phyloP scores from a whole-genome alignment of 2,888 invertebrate species.

The Synanthedon andrenaeformis region DNA sequence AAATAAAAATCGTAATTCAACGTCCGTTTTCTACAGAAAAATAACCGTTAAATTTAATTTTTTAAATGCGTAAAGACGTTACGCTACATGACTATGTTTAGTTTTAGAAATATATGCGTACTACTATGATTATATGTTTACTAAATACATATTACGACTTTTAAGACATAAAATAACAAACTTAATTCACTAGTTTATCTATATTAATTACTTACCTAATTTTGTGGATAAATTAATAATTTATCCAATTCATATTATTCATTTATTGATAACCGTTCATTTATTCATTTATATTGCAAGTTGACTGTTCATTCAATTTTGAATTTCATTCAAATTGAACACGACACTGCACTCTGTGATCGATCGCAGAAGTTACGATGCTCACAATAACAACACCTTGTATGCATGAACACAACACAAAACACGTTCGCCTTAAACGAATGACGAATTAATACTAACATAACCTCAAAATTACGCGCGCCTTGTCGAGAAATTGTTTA shows the following conservation, averaged over 20 bases:
- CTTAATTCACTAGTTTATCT: too few relatives aligned
- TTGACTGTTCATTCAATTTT: constrained; percentile 20
- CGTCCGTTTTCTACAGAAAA: too few relatives aligned
- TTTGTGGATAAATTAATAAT: constrained; percentile 12
- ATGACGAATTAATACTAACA: constrained; percentile 62
- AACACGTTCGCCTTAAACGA: constrained; percentile 46
- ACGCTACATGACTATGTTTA: too few relatives aligned
- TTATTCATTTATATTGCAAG: constrained; percentile 5
- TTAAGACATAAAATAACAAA: too few relatives aligned
- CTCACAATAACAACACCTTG: constrained; percentile 28
- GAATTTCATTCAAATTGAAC: constrained; percentile 21
- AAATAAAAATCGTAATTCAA: too few relatives aligned
- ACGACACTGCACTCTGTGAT: constrained; percentile 45
- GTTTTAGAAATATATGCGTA: too few relatives aligned
- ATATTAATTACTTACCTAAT: neutral
- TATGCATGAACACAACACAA: constrained; percentile 4
- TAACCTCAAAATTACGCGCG: constrained; percentile 66
- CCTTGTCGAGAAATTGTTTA: constrained; percentile 53
- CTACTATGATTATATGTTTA: too few relatives aligned
- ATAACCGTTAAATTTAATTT: too few relatives aligned
- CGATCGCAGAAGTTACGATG: constrained; percentile 43
- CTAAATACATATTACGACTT: too few relatives aligned
- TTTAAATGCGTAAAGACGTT: too few relatives aligned
- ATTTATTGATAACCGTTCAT: constrained; percentile 15
- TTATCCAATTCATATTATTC: constrained; percentile 22